Percentiles rank a stretch among this genome's conserved stretches.
phyloP scores from a whole-genome alignment of 2,888 invertebrate genomes.

The Elegia similella region DNA sequence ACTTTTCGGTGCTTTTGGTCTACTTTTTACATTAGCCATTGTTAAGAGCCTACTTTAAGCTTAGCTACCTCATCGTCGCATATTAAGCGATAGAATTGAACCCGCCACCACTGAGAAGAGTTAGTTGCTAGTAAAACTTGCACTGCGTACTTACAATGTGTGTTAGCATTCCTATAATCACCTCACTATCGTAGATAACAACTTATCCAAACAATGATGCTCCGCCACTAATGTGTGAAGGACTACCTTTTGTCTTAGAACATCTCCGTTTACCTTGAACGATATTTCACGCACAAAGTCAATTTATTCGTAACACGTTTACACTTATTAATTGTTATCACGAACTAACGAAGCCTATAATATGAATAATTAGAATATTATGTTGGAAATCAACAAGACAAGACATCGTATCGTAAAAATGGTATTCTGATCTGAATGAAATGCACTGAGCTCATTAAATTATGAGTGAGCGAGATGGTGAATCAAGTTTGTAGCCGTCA shows the following conservation, averaged over 20 bases:
- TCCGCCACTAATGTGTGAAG: conserved; percentile 73
- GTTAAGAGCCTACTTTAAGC: conserved; percentile 52
- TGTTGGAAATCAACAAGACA: conserved; percentile 7
- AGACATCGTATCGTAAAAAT: not conserved
- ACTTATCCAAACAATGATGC: conserved; percentile 73
- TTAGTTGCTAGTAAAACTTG: conserved; percentile 48
- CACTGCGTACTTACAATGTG: conserved; percentile 65
- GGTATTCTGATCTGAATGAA: conserved; percentile 1
- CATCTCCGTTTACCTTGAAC: conserved; percentile 69
- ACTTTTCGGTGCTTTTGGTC: conserved; percentile 57
- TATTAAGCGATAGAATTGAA: conserved; percentile 46
- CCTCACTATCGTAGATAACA: conserved; percentile 66
- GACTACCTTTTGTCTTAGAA: conserved; percentile 75
- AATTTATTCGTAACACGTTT: conserved; percentile 20
- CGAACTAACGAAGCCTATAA: not conserved
- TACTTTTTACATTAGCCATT: conserved; percentile 73
- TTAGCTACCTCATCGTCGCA: conserved; percentile 33
- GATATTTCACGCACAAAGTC: conserved; percentile 23
- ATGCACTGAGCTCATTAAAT: not conserved
- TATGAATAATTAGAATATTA: not conserved
- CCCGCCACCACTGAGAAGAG: conserved; percentile 60
- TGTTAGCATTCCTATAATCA: conserved; percentile 73
- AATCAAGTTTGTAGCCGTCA: not conserved
- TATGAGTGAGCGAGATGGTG: conserved; percentile 1
- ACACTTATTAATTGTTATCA: conserved; percentile 2